Percentiles rank a stretch among this genome's conserved stretches.
These are phyloP conservation scores for Boloria euphrosyne DNA, from an alignment of 2,888 invertebrate genomes.

Conservation along the genomic window DNA sequence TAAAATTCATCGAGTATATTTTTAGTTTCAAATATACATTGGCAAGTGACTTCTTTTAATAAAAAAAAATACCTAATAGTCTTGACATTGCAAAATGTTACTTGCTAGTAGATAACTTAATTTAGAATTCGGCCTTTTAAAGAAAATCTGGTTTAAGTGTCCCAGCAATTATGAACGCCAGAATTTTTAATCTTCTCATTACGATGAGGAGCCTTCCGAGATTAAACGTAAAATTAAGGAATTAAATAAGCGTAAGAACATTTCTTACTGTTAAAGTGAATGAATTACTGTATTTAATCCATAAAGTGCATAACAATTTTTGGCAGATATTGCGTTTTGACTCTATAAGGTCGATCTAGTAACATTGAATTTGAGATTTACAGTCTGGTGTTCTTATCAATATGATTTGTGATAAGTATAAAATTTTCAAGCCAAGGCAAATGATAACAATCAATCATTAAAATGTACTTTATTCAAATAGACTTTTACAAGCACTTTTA, in stretches of 20 bases:
- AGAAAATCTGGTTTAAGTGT: constrained; percentile 61
- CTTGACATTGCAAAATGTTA: constrained; percentile 7
- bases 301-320: constrained; percentile 3
- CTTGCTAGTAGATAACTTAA: constrained; percentile 16
- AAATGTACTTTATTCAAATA: too few relatives aligned
- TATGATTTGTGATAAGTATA: too few relatives aligned
- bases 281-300: constrained; percentile 18
- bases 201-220: constrained; percentile 61
- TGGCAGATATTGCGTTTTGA: neutral
- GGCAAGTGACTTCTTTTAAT: neutral
- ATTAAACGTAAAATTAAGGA: constrained; percentile 46
- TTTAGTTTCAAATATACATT: neutral
- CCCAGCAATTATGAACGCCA: constrained; percentile 62
- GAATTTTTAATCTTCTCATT: constrained; percentile 72
- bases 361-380: too few relatives aligned
- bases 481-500: too few relatives aligned
- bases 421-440: too few relatives aligned
- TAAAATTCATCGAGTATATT: neutral
- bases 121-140: constrained; percentile 28
- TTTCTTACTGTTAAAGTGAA: constrained; percentile 20
- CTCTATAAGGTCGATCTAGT: neutral
- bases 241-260: constrained; percentile 18
- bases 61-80: constrained; percentile 9
- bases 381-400: too few relatives aligned
- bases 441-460: too few relatives aligned